A percentile compares a stretch with the other conserved stretches of the same genome.
Evolutionary conservation across 2,888 invertebrate genomes (phyloP).

Genomic region (Oithona nana): DNA sequence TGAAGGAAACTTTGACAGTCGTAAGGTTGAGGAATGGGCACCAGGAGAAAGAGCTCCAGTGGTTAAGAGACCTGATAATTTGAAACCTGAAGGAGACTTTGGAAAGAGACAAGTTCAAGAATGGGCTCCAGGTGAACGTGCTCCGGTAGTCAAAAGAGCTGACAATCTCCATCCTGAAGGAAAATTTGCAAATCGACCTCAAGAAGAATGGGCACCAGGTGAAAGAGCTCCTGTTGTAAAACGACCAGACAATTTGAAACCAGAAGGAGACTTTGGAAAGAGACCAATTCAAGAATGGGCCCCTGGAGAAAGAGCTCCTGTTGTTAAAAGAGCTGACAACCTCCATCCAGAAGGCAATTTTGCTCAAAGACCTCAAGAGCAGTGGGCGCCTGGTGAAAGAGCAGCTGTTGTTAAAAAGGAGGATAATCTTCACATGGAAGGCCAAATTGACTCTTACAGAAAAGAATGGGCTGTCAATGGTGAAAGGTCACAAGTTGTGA

Average conservation of each 20-base stretch:
- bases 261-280: constrained; percentile 20
- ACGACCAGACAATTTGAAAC: constrained; percentile 19
- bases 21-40: constrained; percentile 15
- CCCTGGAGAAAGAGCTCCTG: constrained; percentile 26
- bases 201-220: constrained; percentile 26
- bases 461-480: constrained; percentile 25
- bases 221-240: constrained; percentile 19
- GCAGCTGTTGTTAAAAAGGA: constrained; percentile 25
- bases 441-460: constrained; percentile 24
- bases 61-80: constrained; percentile 29
- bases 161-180: constrained; percentile 39
- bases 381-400: constrained; percentile 18
- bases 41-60: constrained; percentile 26
- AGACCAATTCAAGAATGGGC: constrained; percentile 22
- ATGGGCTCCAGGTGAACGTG: constrained; percentile 35
- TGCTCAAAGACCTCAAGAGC: constrained; percentile 37
- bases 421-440: constrained; percentile 51
- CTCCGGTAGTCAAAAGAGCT: constrained; percentile 30
- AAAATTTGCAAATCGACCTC: constrained; percentile 39
- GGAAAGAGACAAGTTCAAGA: constrained; percentile 36
- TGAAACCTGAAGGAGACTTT: constrained; percentile 42
- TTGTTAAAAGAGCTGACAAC: constrained; percentile 29
- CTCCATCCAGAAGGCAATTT: constrained; percentile 42
- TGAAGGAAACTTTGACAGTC: constrained; percentile 31
- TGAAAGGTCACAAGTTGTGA: constrained; percentile 21